Evolutionary conservation across 2,113 vertebrate species (phyloP), one percentile per base, ranked within the genome.

Genomic region (Proteles cristata): DNA sequence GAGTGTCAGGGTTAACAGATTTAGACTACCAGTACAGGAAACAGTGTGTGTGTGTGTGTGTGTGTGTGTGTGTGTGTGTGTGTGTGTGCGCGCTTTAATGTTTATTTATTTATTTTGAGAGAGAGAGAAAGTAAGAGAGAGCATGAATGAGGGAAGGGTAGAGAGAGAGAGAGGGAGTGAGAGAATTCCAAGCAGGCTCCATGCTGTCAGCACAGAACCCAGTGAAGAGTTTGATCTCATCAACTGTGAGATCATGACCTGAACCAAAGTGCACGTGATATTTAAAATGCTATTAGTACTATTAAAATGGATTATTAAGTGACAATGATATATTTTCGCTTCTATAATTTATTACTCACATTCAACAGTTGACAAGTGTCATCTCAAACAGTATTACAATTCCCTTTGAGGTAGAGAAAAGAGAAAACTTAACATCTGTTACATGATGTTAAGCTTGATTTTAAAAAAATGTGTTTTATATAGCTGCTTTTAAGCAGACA

Each of bases 401-500:
- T 12, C 66, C 96, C 90, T 33, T 87, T 84, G 92, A 71, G 81
- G 23, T 45, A 71, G 50, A 77, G 53, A 48, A 77, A 74, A 79
- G 68, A 76, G 39, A 28, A 68, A 66, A 9, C 31, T 23, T n/a
- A 80, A 65, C 96, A 91, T 97, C 88, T 98, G 94, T 69, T 89
- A 65, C 48, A 66, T 61, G 61, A 76, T 88, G 76, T 92, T 97
- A 94, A 94, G 73, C 66, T 95, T 96, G 84, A 96, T 96, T 96
- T 4, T 21, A 28, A 93, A 96, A 92, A 94, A 7, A 6, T 50
- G 35, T 85, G 97, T 79, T 58, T 43, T 90, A 53, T 25, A 88
- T 39, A 96, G n/a, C 68, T 89, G 31, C 92, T 21, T 35, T 88
- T 83, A 76, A 85, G 39, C 73, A 86, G 45, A 79, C 33, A 4